Percentiles rank a stretch among this genome's conserved stretches.
These are phyloP conservation scores for Hymenopus coronatus DNA, from an alignment of 2,888 invertebrate genomes.

Conservation along the genomic window DNA sequence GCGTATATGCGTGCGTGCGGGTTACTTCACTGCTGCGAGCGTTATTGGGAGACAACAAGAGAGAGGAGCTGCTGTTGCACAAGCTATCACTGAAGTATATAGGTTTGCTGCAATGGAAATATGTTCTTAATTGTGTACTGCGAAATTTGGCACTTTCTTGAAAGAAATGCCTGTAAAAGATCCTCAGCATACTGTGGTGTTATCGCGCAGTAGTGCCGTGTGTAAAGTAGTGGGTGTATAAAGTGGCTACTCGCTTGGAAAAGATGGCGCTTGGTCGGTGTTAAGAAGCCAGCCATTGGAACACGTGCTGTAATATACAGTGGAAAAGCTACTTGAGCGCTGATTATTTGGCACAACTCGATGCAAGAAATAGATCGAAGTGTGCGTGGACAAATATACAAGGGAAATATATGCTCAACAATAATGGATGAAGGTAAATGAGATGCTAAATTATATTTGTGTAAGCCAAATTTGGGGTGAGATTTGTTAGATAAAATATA, in stretches of 20 bases:
- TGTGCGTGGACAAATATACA: not conserved
- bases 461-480: not conserved
- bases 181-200: not conserved
- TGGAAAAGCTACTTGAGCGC: not conserved
- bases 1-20: not conserved
- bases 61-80: not conserved
- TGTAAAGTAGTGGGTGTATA: not conserved
- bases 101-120: not conserved
- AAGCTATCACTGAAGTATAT: not conserved
- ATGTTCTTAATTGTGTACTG: not conserved
- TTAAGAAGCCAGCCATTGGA: not conserved
- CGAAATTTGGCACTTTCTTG: not conserved
- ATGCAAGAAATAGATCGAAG: not conserved
- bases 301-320: not conserved
- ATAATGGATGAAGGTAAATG: not conserved
- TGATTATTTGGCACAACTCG: not conserved
- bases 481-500: too few species aligned
- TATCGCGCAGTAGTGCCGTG: not conserved
- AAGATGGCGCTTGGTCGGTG: not conserved
- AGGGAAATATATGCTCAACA: not conserved
- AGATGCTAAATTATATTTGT: not conserved
- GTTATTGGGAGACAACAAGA: not conserved
- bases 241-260: not conserved
- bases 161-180: not conserved
- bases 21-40: not conserved